Evolutionary conservation across 2,797 vertebrate species (phyloP).

Genomic region (Tragopan temminckii): DNA sequence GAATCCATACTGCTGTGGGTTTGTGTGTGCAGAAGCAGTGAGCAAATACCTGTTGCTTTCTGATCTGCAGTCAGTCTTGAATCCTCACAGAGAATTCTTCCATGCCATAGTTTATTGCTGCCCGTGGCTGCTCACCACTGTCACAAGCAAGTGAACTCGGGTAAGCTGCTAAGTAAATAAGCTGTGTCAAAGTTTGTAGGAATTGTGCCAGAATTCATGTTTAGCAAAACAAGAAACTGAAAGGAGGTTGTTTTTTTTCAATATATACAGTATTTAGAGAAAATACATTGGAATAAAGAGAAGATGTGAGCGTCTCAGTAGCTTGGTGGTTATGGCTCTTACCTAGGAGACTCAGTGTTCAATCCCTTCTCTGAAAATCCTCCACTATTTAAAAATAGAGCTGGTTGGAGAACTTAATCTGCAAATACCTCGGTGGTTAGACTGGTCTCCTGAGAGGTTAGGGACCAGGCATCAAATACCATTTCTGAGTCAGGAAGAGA

Average conservation of each 20-base stretch:
- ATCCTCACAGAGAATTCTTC: background rate
- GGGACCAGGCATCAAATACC: background rate
- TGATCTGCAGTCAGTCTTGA: background rate
- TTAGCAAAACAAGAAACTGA: conserved; percentile 21
- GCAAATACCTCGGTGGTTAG: conserved; percentile 24
- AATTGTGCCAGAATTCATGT: conserved; percentile 9
- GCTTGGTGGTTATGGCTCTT: background rate
- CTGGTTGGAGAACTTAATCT: conserved; percentile 23
- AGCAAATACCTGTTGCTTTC: background rate
- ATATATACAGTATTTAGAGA: background rate
- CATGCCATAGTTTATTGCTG: background rate
- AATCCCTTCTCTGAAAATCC: background rate
- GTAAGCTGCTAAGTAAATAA: background rate
- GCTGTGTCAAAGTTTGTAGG: background rate
- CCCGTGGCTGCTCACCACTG: background rate
- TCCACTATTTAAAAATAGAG: background rate
- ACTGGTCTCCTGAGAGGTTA: background rate
- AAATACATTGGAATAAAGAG: conserved; percentile 9
- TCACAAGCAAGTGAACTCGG: background rate
- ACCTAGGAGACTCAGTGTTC: background rate
- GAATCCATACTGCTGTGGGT: background rate
- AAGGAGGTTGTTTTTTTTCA: background rate
- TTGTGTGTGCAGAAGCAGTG: background rate
- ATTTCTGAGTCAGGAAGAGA: conserved; percentile 27
- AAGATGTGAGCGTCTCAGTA: background rate